phyloP scores from a whole-genome alignment of 2,797 vertebrate species.

The Decapterus maruadsi region DNA sequence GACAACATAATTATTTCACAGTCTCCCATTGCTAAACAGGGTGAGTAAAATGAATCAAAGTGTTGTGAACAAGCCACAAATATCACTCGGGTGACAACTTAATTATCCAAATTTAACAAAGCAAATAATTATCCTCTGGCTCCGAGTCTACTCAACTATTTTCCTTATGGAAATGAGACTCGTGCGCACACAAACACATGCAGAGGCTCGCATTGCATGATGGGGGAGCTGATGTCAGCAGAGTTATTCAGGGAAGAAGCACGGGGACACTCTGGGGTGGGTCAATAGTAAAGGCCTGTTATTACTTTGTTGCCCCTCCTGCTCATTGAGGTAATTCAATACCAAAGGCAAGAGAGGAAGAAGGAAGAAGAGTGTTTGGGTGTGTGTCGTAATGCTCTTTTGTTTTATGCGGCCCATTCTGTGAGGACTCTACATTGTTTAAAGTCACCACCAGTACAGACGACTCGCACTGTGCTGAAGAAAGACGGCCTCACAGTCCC shows the following conservation, averaged over 20 bases:
- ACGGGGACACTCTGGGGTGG: constrained; percentile 28
- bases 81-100: constrained; percentile 69
- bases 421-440: background rate
- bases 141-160: constrained; percentile 55
- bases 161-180: constrained; percentile 72
- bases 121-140: constrained; percentile 78
- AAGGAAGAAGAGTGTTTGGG: constrained; percentile 2
- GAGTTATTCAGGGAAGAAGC: constrained; percentile 27
- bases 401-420: constrained; percentile 20
- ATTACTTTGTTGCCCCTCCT: constrained; percentile 57
- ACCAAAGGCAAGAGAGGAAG: constrained; percentile 38
- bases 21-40: constrained; percentile 31
- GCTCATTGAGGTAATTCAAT: constrained; percentile 54
- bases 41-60: constrained; percentile 37
- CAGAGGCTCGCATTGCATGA: constrained; percentile 6
- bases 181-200: constrained; percentile 17
- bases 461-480: constrained; percentile 48
- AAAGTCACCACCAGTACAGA: constrained; percentile 14
- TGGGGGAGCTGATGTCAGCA: constrained; percentile 36
- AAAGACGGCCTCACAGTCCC: constrained; percentile 37
- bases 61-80: constrained; percentile 58
- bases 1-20: constrained; percentile 55
- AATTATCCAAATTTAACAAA: constrained; percentile 79
- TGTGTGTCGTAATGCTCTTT: constrained; percentile 9
- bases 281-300: constrained; percentile 52